A percentile compares a stretch with the other conserved stretches of the same genome.
These are phyloP conservation scores for Doryteuthis pealeii DNA, from an alignment of 1,140 invertebrate species.

Conservation along the genomic window DNA sequence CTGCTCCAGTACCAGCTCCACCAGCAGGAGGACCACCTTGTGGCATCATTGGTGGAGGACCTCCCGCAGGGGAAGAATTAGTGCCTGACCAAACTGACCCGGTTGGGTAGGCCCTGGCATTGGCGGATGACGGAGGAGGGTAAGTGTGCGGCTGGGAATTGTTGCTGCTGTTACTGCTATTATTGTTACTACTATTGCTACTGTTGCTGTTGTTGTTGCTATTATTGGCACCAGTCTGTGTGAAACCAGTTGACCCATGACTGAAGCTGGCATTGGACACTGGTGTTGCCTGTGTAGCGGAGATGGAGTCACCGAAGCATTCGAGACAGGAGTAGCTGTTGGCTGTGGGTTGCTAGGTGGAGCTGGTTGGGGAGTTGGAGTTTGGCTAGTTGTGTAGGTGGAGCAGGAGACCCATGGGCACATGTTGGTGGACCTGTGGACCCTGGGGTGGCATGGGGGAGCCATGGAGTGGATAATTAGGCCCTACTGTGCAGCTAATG, in stretches of 20 bases:
- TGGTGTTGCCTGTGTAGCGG: neutral
- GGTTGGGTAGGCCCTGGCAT: neutral
- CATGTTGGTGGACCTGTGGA: constrained; percentile 39
- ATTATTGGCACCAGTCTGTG: neutral
- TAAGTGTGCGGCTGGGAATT: neutral
- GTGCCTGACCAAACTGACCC: neutral
- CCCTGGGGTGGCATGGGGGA: constrained; percentile 51
- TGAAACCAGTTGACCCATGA: constrained; percentile 17
- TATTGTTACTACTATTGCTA: too few relatives aligned
- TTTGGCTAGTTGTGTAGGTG: constrained; percentile 15
- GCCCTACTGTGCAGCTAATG: constrained; percentile 30
- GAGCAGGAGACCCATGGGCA: constrained; percentile 22
- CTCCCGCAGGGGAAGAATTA: neutral
- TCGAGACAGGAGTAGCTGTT: constrained; percentile 5
- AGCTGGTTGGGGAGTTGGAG: constrained; percentile 10
- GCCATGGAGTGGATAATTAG: constrained; percentile 43
- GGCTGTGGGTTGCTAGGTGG: constrained; percentile 8
- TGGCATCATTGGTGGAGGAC: neutral
- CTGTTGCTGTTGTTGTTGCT: neutral
- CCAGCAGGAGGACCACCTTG: neutral
- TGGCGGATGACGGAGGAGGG: neutral
- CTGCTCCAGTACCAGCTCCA: neutral
- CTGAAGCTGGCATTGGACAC: constrained; percentile 2
- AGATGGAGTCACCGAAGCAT: neutral
- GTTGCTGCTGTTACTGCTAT: constrained; percentile 3